These are phyloP conservation scores for Drosophila lowei DNA, from an alignment of 1,140 invertebrate species.

Conservation along the genomic window DNA sequence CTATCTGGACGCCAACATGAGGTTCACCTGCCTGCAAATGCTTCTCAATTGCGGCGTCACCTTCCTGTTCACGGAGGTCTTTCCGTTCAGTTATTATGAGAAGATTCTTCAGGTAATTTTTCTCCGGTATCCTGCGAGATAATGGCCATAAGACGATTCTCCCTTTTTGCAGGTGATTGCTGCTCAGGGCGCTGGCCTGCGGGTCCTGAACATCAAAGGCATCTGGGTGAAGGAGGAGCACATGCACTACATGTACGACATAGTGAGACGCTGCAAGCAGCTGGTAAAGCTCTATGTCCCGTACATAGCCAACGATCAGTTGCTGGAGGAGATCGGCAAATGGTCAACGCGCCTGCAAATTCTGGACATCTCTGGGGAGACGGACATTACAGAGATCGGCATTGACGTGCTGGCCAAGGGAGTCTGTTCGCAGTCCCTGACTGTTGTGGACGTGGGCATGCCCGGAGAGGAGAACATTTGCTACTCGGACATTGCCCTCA, in stretches of 20 bases:
- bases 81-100: conserved; percentile 87
- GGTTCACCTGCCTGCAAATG: conserved; percentile 86
- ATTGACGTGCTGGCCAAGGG: conserved; percentile 84
- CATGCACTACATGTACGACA: conserved; percentile 85
- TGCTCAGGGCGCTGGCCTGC: conserved; percentile 85
- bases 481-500: conserved; percentile 85
- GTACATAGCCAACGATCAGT: conserved; percentile 87
- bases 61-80: conserved; percentile 86
- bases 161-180: conserved; percentile 84
- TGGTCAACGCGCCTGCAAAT: conserved; percentile 85
- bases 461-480: conserved; percentile 87
- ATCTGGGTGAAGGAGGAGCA: conserved; percentile 88
- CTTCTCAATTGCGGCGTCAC: conserved; percentile 86
- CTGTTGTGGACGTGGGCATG: conserved; percentile 86
- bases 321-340: conserved; percentile 85
- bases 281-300: conserved; percentile 86
- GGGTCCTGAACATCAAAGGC: conserved; percentile 87
- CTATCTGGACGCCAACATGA: conserved; percentile 86
- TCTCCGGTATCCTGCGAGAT: not conserved
- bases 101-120: conserved; percentile 86
- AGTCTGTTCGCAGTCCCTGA: conserved; percentile 84
- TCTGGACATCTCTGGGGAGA: conserved; percentile 87
- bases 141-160: not conserved
- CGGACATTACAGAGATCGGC: conserved; percentile 86
- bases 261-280: conserved; percentile 85